Percentiles rank a stretch among this genome's conserved stretches.
Conservation (phyloP, 1,140 invertebrate genomes). For the Euwallacea fornicatus region DNA sequence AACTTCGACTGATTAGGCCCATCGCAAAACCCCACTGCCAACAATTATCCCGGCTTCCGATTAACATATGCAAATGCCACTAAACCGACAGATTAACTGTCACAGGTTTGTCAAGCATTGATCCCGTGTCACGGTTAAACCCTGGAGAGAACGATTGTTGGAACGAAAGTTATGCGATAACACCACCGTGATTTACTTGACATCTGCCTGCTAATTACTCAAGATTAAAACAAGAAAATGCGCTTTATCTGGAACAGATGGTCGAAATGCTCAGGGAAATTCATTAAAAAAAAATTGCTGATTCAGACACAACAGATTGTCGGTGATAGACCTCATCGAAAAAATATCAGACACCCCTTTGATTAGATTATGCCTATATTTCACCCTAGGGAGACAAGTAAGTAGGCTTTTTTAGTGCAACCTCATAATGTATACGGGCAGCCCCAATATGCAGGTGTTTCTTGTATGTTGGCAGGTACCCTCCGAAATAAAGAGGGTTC, state of each 20-base stretch:
- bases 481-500: constrained; percentile 6
- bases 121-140: constrained; percentile 30
- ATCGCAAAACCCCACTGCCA: constrained; percentile 29
- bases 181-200: constrained; percentile 11
- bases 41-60: constrained; percentile 33
- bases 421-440: constrained; percentile 29
- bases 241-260: no score
- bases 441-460: constrained; percentile 30
- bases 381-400: constrained; percentile 5
- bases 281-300: neutral
- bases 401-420: constrained; percentile 17
- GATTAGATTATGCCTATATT: constrained; percentile 13
- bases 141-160: constrained; percentile 31
- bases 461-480: constrained; percentile 26
- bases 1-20: constrained; percentile 15
- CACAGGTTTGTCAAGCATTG: constrained; percentile 46
- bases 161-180: constrained; percentile 20
- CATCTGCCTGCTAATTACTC: constrained; percentile 9
- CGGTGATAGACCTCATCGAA: neutral
- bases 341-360: constrained; percentile 6
- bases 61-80: constrained; percentile 47
- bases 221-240: constrained; percentile 14
- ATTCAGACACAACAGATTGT: neutral
- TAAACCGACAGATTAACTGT: constrained; percentile 47
- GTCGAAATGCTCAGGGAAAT: neutral